A percentile compares a stretch with the other conserved stretches of the same genome.
These are phyloP conservation scores for Lepilemur ruficaudatus DNA, from an alignment of 2,797 vertebrate species.

Conservation along the genomic window DNA sequence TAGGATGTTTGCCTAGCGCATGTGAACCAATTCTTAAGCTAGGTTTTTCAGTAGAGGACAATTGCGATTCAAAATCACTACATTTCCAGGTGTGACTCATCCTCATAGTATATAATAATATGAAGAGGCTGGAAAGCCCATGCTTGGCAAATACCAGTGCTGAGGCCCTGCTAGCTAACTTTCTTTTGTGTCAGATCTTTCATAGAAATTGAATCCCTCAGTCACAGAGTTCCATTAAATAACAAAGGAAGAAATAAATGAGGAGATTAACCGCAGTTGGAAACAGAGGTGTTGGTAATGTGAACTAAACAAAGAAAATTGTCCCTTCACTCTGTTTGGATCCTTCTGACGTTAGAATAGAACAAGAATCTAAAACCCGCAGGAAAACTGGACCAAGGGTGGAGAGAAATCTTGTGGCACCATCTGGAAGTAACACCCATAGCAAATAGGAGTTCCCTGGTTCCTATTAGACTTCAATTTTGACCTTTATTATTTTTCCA, in stretches of 20 bases:
- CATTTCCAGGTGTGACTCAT: background rate
- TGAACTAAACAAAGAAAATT: slow-evolving; percentile 12
- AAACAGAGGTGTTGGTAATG: background rate
- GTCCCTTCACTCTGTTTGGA: background rate
- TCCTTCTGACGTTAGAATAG: background rate
- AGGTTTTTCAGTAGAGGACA: background rate
- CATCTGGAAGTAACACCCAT: slow-evolving; percentile 30
- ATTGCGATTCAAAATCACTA: background rate
- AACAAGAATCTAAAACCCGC: background rate
- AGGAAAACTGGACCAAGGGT: background rate
- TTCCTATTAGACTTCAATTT: slow-evolving; percentile 10
- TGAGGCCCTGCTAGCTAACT: background rate
- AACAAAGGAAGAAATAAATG: slow-evolving; percentile 25
- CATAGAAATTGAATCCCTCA: background rate
- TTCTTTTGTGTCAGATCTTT: background rate
- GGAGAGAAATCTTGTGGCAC: background rate
- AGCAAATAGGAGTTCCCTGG: background rate
- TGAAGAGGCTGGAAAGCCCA: background rate
- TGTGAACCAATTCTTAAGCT: background rate
- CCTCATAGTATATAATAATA: background rate
- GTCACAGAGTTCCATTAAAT: slow-evolving; percentile 13
- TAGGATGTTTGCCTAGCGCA: background rate
- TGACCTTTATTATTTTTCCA: slow-evolving; percentile 52
- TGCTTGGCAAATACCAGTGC: background rate
- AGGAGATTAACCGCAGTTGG: background rate